These are phyloP conservation scores for Deroptyus accipitrinus DNA, from an alignment of 2,113 vertebrate genomes.

Conservation along the genomic window DNA sequence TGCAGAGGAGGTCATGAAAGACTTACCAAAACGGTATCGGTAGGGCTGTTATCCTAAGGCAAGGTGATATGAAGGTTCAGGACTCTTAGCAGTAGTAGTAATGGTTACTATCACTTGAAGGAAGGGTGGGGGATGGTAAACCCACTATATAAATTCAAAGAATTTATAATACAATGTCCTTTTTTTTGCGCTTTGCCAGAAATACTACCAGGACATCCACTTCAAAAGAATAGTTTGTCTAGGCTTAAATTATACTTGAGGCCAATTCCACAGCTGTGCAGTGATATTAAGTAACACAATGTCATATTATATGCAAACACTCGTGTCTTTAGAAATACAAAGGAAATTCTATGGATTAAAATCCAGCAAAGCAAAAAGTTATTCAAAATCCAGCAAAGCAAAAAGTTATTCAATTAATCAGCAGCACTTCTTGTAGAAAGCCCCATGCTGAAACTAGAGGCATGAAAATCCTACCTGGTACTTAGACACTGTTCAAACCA, in stretches of 20 bases:
- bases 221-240: constrained; percentile 1
- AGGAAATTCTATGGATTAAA: constrained; percentile 2
- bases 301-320: background rate
- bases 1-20: background rate
- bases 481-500: background rate
- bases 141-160: background rate
- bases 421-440: background rate
- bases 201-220: background rate
- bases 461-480: background rate
- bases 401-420: constrained; percentile 13
- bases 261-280: background rate
- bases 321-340: background rate
- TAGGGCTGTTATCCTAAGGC: background rate
- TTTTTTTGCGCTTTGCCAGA: background rate
- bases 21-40: rapidly evolving
- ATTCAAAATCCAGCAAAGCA: background rate
- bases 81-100: background rate
- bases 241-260: background rate
- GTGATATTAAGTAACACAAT: background rate
- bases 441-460: background rate
- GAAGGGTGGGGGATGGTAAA: background rate
- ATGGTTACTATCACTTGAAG: background rate
- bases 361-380: background rate
- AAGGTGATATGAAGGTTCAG: background rate
- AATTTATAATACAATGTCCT: background rate